These are phyloP conservation scores for Coluber constrictor DNA, from an alignment of 2,797 vertebrate species.

Conservation along the genomic window DNA sequence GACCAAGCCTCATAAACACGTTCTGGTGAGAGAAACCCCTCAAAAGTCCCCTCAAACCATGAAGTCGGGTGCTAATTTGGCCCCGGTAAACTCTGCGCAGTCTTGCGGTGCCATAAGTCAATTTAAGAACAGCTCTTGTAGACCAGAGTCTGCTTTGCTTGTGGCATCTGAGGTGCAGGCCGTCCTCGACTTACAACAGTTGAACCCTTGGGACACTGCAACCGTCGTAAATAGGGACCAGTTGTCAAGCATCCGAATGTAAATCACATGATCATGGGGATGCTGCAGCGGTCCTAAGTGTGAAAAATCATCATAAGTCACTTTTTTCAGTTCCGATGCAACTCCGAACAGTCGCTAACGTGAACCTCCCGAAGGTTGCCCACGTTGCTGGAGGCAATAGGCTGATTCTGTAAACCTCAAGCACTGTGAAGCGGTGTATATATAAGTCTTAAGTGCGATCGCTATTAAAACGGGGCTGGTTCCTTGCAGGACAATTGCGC, in stretches of 20 bases:
- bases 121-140: not conserved
- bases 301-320: too few relatives aligned
- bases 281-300: too few relatives aligned
- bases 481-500: conserved; percentile 80
- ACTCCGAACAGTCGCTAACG: too few relatives aligned
- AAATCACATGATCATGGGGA: too few relatives aligned
- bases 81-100: not conserved
- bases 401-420: too few relatives aligned
- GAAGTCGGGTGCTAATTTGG: not conserved
- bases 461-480: not conserved
- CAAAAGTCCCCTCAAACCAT: not conserved
- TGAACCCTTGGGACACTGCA: too few relatives aligned
- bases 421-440: too few relatives aligned
- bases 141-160: not conserved
- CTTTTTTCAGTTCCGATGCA: too few relatives aligned
- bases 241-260: too few relatives aligned
- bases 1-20: conserved; percentile 84
- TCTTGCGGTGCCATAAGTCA: not conserved
- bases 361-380: too few relatives aligned
- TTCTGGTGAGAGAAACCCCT: conserved; percentile 77
- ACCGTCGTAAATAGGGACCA: too few relatives aligned
- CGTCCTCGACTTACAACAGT: not conserved
- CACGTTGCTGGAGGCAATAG: too few relatives aligned
- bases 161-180: not conserved
- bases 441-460: not conserved